A percentile compares a stretch with the other conserved stretches of the same genome.
phyloP scores from a whole-genome alignment of 2,797 vertebrate species.

The Tragelaphus eurycerus region DNA sequence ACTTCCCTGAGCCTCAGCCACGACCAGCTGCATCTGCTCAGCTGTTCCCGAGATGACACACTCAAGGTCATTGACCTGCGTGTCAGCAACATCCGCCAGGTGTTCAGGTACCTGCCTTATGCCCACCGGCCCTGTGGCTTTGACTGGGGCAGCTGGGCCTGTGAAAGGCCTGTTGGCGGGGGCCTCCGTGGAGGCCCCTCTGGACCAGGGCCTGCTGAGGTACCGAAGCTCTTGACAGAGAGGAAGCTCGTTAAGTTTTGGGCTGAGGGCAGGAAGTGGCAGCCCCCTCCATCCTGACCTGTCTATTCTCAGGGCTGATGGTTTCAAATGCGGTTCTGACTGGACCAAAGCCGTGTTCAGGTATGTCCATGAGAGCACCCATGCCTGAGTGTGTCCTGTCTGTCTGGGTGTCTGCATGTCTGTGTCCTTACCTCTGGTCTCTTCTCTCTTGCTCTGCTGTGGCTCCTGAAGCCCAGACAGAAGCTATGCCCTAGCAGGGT shows the following conservation, averaged over 20 bases:
- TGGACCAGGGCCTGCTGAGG: not conserved
- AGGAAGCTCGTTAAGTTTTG: not conserved
- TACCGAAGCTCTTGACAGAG: not conserved
- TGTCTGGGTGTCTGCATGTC: not conserved
- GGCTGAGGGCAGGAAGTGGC: not conserved
- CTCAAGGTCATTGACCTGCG: conserved; percentile 91
- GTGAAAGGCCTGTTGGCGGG: not conserved
- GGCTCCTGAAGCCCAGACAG: conserved; percentile 86
- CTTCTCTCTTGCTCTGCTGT: not conserved
- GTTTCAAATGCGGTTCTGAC: conserved; percentile 92
- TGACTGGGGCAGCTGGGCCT: not conserved
- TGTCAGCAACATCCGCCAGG: conserved; percentile 82
- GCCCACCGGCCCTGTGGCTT: not conserved
- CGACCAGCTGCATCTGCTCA: conserved; percentile 88
- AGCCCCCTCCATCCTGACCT: not conserved
- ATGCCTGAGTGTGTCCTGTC: not conserved
- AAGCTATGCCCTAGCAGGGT: conserved; percentile 86
- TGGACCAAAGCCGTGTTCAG: conserved; percentile 93
- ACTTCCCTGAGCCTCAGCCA: conserved; percentile 89
- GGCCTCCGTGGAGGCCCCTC: not conserved
- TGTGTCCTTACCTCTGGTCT: not conserved
- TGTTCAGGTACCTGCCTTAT: conserved; percentile 75
- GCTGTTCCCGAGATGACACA: conserved; percentile 90
- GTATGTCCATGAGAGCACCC: conserved; percentile 74
- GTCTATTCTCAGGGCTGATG: conserved; percentile 85